A percentile compares a stretch with the other conserved stretches of the same genome.
These are phyloP conservation scores for Diachasma alloeum DNA, from an alignment of 1,140 invertebrate species.

Conservation along the genomic window DNA sequence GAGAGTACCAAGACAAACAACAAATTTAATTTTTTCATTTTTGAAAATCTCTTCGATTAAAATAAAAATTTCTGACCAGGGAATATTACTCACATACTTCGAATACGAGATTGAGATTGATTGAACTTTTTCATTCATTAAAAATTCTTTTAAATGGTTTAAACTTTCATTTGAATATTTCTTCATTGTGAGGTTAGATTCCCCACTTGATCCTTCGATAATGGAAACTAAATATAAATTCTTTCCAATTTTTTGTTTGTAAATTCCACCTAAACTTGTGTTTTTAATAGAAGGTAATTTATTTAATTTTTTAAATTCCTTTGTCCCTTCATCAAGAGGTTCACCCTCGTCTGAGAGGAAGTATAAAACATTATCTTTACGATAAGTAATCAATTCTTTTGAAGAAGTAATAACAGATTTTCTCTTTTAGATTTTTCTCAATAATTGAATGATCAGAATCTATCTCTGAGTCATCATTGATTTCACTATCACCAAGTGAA, in stretches of 20 bases:
- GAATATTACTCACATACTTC: constrained; percentile 4
- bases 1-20: not conserved
- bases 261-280: too few relatives aligned
- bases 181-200: not conserved
- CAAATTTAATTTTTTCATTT: not conserved
- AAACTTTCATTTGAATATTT: not conserved
- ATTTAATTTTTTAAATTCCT: not conserved
- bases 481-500: not conserved
- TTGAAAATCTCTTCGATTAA: not conserved
- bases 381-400: not conserved
- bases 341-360: not conserved
- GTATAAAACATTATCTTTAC: not conserved
- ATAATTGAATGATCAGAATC: not conserved
- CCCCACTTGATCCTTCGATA: not conserved
- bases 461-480: not conserved
- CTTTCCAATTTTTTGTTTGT: constrained; percentile 3
- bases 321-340: not conserved
- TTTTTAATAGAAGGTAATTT: too few relatives aligned
- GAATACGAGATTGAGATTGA: constrained; percentile 3
- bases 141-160: not conserved
- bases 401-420: not conserved
- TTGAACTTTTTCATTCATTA: not conserved
- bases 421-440: not conserved
- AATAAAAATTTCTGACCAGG: not conserved
- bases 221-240: constrained; percentile 6